Evolutionary conservation across 2,113 vertebrate species (phyloP).

Genomic region (Arenaria interpres): DNA sequence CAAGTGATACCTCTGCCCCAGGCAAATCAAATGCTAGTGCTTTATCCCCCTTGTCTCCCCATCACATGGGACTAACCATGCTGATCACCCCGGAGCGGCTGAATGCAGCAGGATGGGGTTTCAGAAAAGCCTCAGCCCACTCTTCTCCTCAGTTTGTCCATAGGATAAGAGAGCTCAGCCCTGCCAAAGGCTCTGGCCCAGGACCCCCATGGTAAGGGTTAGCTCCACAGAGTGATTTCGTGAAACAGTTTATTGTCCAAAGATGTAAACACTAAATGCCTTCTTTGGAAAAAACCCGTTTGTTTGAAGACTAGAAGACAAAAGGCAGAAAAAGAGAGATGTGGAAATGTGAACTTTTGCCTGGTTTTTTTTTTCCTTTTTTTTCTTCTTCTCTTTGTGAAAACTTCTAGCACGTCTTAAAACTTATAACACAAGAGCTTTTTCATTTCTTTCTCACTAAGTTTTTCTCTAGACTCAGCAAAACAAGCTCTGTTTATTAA

Average conservation of each 20-base stretch:
- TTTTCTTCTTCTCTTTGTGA: neutral
- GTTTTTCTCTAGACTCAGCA: constrained; percentile 57
- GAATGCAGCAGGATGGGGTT: neutral
- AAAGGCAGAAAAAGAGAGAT: neutral
- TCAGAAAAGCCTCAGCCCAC: neutral
- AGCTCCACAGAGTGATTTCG: neutral
- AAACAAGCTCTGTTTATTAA: constrained; percentile 48
- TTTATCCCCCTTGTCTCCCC: neutral
- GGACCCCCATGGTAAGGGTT: neutral
- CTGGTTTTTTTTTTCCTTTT: too few relatives aligned
- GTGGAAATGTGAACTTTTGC: neutral
- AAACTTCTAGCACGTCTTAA: neutral
- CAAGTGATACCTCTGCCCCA: neutral
- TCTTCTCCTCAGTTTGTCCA: neutral
- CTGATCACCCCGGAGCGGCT: neutral
- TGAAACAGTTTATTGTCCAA: neutral
- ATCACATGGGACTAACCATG: neutral
- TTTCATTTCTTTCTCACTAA: constrained; percentile 30
- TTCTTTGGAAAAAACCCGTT: neutral
- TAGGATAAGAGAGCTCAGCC: neutral
- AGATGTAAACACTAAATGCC: neutral
- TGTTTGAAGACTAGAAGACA: neutral
- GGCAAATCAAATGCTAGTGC: neutral
- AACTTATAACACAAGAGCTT: neutral
- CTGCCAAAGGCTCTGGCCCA: neutral